Evolutionary conservation across 2,888 invertebrate genomes (phyloP).

Genomic region (Acanthosepion esculentum): DNA sequence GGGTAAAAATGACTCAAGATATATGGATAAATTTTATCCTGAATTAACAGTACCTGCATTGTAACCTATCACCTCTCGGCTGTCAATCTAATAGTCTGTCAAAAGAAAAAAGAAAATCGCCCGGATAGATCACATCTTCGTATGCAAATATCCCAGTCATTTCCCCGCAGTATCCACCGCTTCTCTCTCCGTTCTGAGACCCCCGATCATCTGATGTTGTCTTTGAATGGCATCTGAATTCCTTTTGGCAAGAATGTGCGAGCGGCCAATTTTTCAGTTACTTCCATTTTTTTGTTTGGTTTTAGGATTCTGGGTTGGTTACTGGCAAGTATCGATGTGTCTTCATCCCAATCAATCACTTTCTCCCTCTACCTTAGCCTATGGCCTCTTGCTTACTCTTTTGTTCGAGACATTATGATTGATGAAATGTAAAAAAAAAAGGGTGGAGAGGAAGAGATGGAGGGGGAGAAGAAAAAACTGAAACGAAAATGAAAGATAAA

Average conservation of each 20-base stretch:
- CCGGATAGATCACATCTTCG: neutral
- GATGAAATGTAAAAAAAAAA: neutral
- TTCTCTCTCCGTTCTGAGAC: neutral
- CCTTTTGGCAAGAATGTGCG: neutral
- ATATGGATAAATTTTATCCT: neutral
- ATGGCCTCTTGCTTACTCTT: neutral
- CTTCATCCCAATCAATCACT: constrained; percentile 1
- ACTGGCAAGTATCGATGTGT: constrained; percentile 11
- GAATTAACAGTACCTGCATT: neutral
- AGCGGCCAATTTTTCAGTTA: neutral
- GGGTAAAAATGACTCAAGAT: neutral
- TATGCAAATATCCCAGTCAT: neutral
- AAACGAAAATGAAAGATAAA: neutral
- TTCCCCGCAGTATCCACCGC: neutral
- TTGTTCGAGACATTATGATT: constrained; percentile 33
- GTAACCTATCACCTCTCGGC: neutral
- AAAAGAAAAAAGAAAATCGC: neutral
- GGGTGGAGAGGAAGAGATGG: no score
- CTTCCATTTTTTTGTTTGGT: neutral
- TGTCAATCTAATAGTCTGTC: constrained; percentile 3
- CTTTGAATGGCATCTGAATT: neutral
- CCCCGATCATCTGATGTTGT: neutral
- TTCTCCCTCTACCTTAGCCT: neutral
- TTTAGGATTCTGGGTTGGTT: neutral
- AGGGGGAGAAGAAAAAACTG: no score